Evolutionary conservation across 2,888 invertebrate genomes (phyloP), one percentile per base, ranked within the genome.

Genomic region (Neoascia interrupta): DNA sequence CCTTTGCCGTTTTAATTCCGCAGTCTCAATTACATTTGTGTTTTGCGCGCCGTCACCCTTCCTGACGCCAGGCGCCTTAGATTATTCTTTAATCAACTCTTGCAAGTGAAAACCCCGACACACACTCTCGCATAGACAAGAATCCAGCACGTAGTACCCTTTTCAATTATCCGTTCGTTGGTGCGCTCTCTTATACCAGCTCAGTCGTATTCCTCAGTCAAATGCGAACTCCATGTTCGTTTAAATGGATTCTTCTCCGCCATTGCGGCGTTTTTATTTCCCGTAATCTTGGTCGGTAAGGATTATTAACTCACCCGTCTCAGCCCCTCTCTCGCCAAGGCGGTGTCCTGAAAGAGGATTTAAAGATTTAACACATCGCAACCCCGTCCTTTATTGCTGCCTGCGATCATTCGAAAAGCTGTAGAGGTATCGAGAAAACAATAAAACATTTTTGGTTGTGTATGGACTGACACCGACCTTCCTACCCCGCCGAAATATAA

Each of bases 11-110:
- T 68, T 76, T 64, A 70, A 76, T 64, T 76, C 56, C 43, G 21
- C 49, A 56, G 69, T 58, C 75, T 39, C 63, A 76, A 70, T 76
- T 56, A 64, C 64, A 76, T 43, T 76, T 58, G 64, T 70, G 63
- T 76, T 64, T 63, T 51, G 34, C 28, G 43, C 28, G 64, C 53
- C 58, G 70, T 64, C 70, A 64, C 51, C 70, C 70, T 64, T 76
- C 70, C 64, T 70, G 75, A 76, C 75, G 75, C 75, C 75, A 70
- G 63, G 53, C 64, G 70, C 53, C 58, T 53, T 64, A 53, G 54
- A 70, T 70, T 76, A 63, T 70, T 75, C 63, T 51, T 76, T 70
- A 70, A 76, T 76, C 56, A 64, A 68, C 51, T 58, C 36, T 18
- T 63, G 43, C 64, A 39, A 31, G 39, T 18, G 43, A 21, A 53